Base-by-base conservation (phyloP, 1,140 invertebrate species). In the Onthophagus taurus region DNA sequence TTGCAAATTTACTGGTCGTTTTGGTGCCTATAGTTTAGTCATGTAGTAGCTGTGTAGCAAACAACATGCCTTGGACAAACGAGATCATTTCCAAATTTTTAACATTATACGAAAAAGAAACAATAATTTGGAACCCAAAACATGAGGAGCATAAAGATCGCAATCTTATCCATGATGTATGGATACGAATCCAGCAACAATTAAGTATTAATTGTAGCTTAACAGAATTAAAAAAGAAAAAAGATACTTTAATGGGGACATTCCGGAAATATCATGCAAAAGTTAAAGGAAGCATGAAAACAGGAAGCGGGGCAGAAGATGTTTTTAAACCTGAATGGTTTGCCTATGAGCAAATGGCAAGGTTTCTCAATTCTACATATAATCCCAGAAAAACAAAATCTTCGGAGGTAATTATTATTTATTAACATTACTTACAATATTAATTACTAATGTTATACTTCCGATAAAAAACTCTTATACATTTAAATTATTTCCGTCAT, bases 241-340 rank as follows among this genome's bases (percentile, higher is more conserved):
- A 57, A 46, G 53, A 60, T 12, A 45, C 47, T 8, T 42, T 60
- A 20, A 60, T 60, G 58, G 51, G 55, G 4, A 48, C 46, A 4
- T 59, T 46, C 34, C 45, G 55, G 34, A 42, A 14, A 9, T 41
- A 38, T 7, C 16, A 23, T 12, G 29, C 12, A 4, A 58, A 57
- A 49, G 44, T 57, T 11, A 52, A 43, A 39, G 20, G 29, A 26
- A 45, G 34, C 24, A 36, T 35, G 38, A 46, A 31, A 29, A 45
- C 23, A 21, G 44, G 48, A 17, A 12, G 37, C 5, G 46, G 47
- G 7, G 12, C 35, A 14, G 29, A 45, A 14, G 50, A 54, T 14
- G 35, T 58, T 16, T 58, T 48, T 33, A 52, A 38, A 37, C 54
- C 52, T 3, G 36, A 19, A 4, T 57, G 52, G 55, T 58, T 57